Percentiles rank a stretch among this genome's conserved stretches.
Evolutionary conservation across 2,113 vertebrate species (phyloP).

Genomic region (Eidolon helvum): DNA sequence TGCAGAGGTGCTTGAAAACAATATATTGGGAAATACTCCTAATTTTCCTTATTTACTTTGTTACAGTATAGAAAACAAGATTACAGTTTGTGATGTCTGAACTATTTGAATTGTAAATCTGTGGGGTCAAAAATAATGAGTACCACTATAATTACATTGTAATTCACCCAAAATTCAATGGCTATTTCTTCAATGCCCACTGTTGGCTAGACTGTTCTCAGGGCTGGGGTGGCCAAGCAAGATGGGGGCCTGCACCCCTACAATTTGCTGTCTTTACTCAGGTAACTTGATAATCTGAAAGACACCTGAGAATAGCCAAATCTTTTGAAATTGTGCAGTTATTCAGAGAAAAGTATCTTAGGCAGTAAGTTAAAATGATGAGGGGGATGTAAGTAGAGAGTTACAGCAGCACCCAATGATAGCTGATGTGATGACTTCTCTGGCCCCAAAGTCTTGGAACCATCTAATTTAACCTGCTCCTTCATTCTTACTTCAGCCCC

Average conservation of each 20-base stretch:
- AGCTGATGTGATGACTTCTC: neutral
- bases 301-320: neutral
- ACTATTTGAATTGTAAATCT: constrained; percentile 11
- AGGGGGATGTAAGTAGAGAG: neutral
- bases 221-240: neutral
- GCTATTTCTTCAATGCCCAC: neutral
- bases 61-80: neutral
- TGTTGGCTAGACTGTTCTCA: neutral
- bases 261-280: neutral
- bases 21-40: neutral
- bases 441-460: neutral
- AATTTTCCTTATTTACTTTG: neutral
- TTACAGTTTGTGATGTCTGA: neutral
- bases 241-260: neutral
- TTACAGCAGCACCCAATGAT: neutral
- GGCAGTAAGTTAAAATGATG: neutral
- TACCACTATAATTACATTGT: neutral
- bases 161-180: neutral
- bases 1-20: neutral
- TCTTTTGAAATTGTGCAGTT: neutral
- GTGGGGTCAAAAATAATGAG: neutral
- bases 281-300: neutral
- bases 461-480: neutral
- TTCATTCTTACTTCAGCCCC: neutral
- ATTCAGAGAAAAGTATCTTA: neutral